Percentiles rank a stretch among this genome's conserved stretches.
These are phyloP conservation scores for Chascanopsetta lugubris DNA, from an alignment of 2,113 vertebrate genomes.

Conservation along the genomic window DNA sequence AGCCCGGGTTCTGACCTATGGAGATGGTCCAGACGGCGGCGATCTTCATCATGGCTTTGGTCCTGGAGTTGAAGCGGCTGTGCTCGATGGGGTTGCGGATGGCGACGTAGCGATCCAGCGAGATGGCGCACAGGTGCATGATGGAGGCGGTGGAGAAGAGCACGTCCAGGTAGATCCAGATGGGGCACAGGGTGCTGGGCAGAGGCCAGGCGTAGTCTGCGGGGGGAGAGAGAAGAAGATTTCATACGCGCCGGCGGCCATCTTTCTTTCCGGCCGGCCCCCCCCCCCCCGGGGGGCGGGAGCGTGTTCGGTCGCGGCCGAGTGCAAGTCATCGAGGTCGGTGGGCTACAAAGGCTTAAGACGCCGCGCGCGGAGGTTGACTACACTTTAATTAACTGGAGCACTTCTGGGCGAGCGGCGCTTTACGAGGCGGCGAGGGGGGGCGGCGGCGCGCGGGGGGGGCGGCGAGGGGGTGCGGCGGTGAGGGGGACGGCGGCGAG, in stretches of 20 bases:
- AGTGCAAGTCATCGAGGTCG: too few relatives aligned
- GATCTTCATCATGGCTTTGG: constrained; percentile 99
- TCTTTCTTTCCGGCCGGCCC: too few relatives aligned
- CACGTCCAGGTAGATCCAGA: constrained; percentile 99
- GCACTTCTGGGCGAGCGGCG: not conserved
- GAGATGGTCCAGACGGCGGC: constrained; percentile 99
- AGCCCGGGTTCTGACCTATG: constrained; percentile 93
- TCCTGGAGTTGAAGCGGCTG: constrained; percentile 98
- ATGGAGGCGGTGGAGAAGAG: constrained; percentile 98
- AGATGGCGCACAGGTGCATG: constrained; percentile 99
- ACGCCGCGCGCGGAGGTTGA: not conserved
- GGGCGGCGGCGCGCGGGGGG: too few relatives aligned
- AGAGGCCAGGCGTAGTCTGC: constrained; percentile 96
- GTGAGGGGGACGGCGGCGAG: too few relatives aligned
- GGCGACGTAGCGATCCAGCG: constrained; percentile 96
- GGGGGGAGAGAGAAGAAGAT: not conserved
- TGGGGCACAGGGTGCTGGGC: constrained; percentile 92
- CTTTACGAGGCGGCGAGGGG: too few relatives aligned
- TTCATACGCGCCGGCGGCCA: too few relatives aligned
- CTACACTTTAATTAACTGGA: not conserved
- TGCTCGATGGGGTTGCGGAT: constrained; percentile 99
- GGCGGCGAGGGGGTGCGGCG: too few relatives aligned
- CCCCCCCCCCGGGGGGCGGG: too few relatives aligned
- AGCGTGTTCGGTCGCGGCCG: too few relatives aligned
- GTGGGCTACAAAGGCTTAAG: not conserved